Percentiles rank a stretch among this genome's conserved stretches.
Evolutionary conservation across 2,888 invertebrate species (phyloP).

Genomic region (Oligia strigilis): DNA sequence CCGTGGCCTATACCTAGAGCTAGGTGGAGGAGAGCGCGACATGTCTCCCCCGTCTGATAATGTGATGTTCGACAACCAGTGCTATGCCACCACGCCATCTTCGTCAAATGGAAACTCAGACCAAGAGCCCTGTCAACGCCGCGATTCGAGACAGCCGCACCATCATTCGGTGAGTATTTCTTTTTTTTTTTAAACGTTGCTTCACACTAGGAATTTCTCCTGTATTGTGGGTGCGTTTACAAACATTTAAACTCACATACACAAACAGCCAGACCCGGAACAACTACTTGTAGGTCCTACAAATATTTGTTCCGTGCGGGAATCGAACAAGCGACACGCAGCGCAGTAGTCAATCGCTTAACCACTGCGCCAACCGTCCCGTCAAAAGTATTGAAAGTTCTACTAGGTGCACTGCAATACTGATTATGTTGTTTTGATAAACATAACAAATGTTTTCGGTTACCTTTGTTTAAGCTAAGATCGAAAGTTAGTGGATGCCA

Average conservation of each 20-base stretch:
- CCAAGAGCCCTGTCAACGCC: constrained; percentile 93
- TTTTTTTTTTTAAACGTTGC: too few relatives aligned
- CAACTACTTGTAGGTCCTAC: too few relatives aligned
- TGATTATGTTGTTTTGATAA: neutral
- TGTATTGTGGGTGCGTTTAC: too few relatives aligned
- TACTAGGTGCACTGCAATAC: neutral
- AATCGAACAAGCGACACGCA: too few relatives aligned
- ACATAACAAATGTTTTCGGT: neutral
- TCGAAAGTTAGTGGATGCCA: neutral
- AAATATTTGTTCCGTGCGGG: too few relatives aligned
- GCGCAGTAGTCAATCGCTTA: too few relatives aligned
- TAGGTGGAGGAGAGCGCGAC: constrained; percentile 92
- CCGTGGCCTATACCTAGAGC: constrained; percentile 94
- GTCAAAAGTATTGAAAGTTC: neutral
- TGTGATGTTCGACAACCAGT: constrained; percentile 98
- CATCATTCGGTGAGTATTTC: constrained; percentile 90
- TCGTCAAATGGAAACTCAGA: constrained; percentile 98
- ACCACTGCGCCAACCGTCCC: too few relatives aligned
- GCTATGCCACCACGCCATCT: constrained; percentile 98
- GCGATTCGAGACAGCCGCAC: constrained; percentile 90
- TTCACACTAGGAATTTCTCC: too few relatives aligned
- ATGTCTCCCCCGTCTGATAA: constrained; percentile 97
- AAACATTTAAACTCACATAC: too few relatives aligned
- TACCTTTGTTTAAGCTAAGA: neutral
- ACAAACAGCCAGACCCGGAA: too few relatives aligned